A percentile compares a stretch with the other conserved stretches of the same genome.
These are phyloP conservation scores for Panopea generosa DNA, from an alignment of 2,888 invertebrate genomes.

Conservation along the genomic window DNA sequence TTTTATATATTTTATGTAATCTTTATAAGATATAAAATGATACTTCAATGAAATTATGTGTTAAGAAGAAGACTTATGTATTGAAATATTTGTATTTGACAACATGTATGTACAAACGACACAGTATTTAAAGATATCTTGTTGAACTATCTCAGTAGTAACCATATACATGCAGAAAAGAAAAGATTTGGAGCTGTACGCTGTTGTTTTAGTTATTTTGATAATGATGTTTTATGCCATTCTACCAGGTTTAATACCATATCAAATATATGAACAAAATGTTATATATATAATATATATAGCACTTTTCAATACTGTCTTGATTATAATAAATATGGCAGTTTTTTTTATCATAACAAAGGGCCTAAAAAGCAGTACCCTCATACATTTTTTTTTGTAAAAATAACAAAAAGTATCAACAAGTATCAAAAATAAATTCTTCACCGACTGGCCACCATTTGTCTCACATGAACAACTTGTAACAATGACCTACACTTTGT, in stretches of 20 bases:
- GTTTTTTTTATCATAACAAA: slow-evolving; percentile 33
- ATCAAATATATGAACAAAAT: too few species aligned
- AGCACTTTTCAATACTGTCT: slow-evolving; percentile 47
- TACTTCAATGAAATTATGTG: too few species aligned
- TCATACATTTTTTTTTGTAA: slow-evolving; percentile 42
- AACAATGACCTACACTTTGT: slow-evolving; percentile 5
- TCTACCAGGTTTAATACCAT: slow-evolving; percentile 65
- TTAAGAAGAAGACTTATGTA: too few species aligned
- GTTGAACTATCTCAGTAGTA: too few species aligned
- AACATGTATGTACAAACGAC: too few species aligned
- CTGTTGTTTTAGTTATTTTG: neutral
- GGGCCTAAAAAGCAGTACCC: slow-evolving; percentile 57
- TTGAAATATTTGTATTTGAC: too few species aligned
- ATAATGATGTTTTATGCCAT: slow-evolving; percentile 20
- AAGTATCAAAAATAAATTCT: slow-evolving; percentile 89
- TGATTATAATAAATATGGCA: slow-evolving; percentile 52
- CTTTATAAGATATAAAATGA: too few species aligned
- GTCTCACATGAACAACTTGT: slow-evolving; percentile 74
- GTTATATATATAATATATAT: slow-evolving; percentile 9
- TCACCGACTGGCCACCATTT: slow-evolving; percentile 83
- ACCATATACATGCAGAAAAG: too few species aligned
- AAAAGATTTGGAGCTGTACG: too few species aligned
- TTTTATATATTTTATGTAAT: too few species aligned
- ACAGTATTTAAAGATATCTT: too few species aligned
- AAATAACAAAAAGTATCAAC: slow-evolving; percentile 86